These are phyloP conservation scores for Porphyrio hochstetteri DNA, from an alignment of 2,113 vertebrate species.

Conservation along the genomic window DNA sequence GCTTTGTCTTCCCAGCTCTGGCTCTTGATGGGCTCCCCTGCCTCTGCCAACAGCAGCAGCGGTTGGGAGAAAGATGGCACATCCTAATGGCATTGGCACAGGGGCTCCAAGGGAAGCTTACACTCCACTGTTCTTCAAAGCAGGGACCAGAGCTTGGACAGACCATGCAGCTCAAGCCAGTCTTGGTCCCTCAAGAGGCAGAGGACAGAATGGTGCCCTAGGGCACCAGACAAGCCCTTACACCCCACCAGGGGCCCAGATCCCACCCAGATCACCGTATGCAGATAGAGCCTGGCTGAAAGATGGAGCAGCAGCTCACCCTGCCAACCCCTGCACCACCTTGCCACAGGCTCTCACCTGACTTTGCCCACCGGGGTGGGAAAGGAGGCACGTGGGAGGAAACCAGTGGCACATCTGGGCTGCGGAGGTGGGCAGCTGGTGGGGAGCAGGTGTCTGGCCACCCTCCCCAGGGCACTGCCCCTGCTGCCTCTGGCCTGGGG, in stretches of 20 bases:
- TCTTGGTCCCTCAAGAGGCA: background rate
- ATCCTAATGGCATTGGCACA: background rate
- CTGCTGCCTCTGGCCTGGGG: constrained; percentile 6
- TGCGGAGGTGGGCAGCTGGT: background rate
- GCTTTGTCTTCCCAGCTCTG: background rate
- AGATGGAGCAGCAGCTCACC: background rate
- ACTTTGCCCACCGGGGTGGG: background rate
- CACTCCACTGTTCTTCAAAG: background rate
- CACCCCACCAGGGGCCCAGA: rapidly evolving
- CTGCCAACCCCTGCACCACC: background rate
- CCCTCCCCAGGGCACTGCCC: constrained; percentile 11
- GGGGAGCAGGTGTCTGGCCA: background rate
- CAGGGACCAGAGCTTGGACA: background rate
- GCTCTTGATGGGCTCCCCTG: background rate
- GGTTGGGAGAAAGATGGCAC: rapidly evolving
- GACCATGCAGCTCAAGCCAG: background rate
- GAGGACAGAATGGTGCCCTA: background rate
- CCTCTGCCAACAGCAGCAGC: background rate
- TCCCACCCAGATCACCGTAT: background rate
- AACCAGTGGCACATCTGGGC: background rate
- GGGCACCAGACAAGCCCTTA: background rate
- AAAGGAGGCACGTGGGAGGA: background rate
- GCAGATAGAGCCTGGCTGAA: background rate
- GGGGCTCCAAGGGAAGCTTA: background rate
- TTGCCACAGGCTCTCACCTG: background rate